phyloP scores from a whole-genome alignment of 2,797 vertebrate species.

The Molossus molossus region DNA sequence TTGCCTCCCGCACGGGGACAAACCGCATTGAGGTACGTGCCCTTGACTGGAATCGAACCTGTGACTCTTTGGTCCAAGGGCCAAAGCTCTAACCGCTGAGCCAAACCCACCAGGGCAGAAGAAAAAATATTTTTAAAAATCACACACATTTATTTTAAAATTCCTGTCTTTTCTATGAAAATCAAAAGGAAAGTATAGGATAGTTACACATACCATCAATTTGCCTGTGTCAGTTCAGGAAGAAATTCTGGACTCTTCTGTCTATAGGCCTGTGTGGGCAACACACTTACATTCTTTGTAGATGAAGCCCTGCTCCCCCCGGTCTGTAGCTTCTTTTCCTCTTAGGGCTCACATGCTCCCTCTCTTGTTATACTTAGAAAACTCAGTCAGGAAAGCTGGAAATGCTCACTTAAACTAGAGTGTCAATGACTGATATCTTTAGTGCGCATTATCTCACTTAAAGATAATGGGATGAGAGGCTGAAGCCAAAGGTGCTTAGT shows the following conservation, averaged over 20 bases:
- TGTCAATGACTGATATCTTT: background rate
- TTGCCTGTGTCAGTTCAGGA: background rate
- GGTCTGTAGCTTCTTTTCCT: background rate
- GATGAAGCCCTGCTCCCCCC: background rate
- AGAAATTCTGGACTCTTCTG: background rate
- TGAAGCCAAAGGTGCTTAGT: background rate
- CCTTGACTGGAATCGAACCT: too few relatives aligned
- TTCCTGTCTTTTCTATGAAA: background rate
- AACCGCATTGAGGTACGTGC: too few relatives aligned
- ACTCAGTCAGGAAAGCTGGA: background rate
- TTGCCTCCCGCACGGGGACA: background rate
- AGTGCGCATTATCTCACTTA: background rate
- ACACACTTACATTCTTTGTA: background rate
- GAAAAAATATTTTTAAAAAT: conserved; percentile 19
- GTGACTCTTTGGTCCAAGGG: too few relatives aligned
- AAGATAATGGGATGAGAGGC: background rate
- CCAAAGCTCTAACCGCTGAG: too few relatives aligned
- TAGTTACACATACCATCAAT: background rate
- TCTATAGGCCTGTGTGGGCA: background rate
- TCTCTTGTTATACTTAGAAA: conserved; percentile 7
- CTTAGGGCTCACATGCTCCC: background rate
- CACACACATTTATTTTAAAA: conserved; percentile 13
- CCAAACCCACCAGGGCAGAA: background rate
- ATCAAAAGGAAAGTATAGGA: background rate
- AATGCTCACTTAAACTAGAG: conserved; percentile 10